phyloP scores from a whole-genome alignment of 2,113 vertebrate species.

The Amphiprion ocellaris region DNA sequence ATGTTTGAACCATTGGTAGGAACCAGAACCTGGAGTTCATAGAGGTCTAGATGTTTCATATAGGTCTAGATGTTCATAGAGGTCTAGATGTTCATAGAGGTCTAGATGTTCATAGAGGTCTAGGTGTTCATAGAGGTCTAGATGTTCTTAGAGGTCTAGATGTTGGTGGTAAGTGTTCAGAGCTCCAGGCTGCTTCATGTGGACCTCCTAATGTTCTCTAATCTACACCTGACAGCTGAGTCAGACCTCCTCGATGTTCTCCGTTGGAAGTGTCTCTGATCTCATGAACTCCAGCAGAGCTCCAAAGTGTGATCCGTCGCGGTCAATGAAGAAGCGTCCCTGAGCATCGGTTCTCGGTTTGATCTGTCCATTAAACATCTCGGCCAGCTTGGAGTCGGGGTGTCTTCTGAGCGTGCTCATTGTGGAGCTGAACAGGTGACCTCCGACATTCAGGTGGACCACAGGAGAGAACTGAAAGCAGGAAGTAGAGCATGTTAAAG shows the following conservation, averaged over 20 bases:
- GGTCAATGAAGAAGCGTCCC: conserved; percentile 92
- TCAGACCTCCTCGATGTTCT: conserved; percentile 83
- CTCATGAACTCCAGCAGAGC: conserved; percentile 91
- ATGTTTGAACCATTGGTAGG: too few species aligned
- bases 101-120: too few species aligned
- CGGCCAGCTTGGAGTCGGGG: conserved; percentile 88
- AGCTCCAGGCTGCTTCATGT: too few species aligned
- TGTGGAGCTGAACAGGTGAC: conserved; percentile 87
- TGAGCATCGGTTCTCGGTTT: conserved; percentile 80
- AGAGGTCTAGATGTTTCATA: too few species aligned
- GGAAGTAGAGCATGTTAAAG: too few species aligned
- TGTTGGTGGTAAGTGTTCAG: too few species aligned
- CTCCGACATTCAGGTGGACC: conserved; percentile 90
- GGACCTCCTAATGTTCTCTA: too few species aligned
- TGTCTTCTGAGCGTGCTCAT: conserved; percentile 88
- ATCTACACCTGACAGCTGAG: not conserved
- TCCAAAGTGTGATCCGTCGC: conserved; percentile 88
- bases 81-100: too few species aligned
- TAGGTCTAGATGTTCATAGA: too few species aligned
- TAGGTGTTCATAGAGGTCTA: too few species aligned
- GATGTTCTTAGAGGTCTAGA: too few species aligned
- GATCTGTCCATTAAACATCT: conserved; percentile 83
- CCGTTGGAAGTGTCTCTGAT: conserved; percentile 84
- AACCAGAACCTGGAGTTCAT: too few species aligned
- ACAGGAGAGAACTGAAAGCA: conserved; percentile 78